Base-by-base conservation (phyloP, 2,888 invertebrate species). In the Leptinotarsa juncta region DNA sequence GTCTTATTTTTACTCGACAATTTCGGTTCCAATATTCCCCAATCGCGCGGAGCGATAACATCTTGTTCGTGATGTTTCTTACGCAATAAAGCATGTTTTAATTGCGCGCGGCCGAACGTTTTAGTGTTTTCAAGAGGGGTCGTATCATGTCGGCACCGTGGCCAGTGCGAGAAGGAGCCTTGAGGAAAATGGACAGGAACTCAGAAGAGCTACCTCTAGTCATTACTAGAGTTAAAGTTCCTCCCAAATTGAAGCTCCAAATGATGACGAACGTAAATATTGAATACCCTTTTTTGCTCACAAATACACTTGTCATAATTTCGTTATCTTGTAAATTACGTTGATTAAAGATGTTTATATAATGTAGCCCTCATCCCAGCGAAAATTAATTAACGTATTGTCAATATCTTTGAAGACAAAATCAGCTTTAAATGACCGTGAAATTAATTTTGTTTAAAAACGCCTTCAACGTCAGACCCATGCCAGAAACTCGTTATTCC, bases 161-260 rank as follows among this genome's bases (percentile, higher is more conserved):
- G 94, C 93, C 94, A 79, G 91, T 94, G 82, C 91, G 90, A 83
- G 92, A 92, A 83, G 92, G 91, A 71, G 87, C 90, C 76, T 89
- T 89, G 79, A 90, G 89, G 60, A 89, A 89, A 78, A 87, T 83
- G 77, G 88, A 86, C 4, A 88, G 87, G 79, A 89, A 88, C 51
- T 87, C 77, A 18, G 81, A 81, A 67, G 75, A 78, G 10, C 69
- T 74, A 48, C 81, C 80, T 15, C 65, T 79, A 48, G 65, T 79
- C n/a, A 65, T 78, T 67, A 72, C 74, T 62, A 78, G 74, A 65
- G 65, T 80, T n/a, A 78, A 78, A 26, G 76, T 77, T 16, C 82
- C 82, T 16, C 79, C 80, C 5, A 82, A 81, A 68, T 72, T 81
- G 50, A 82, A 77, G 68, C 77, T 81, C 26, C 77, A 77, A 18